Evolutionary conservation across 2,113 vertebrate species (phyloP).

Genomic region (Notothenia coriiceps): DNA sequence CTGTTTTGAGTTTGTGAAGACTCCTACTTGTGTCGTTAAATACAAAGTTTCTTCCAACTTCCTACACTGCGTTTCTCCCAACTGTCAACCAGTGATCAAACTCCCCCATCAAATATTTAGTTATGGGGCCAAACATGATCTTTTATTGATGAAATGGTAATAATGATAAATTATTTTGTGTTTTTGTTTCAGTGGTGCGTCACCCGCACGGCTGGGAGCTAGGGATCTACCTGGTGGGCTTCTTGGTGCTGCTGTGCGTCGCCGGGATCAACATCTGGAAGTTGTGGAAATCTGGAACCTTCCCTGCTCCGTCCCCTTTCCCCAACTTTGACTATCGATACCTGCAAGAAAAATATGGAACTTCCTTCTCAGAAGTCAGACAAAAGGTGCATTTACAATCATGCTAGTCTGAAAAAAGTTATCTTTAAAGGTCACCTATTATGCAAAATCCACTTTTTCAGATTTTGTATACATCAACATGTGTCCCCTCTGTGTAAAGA

Average conservation of each 20-base stretch:
- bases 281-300: conserved; percentile 93
- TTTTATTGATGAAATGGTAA: neutral
- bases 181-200: conserved; percentile 84
- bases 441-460: no score
- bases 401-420: neutral
- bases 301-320: conserved; percentile 94
- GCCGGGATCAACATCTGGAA: conserved; percentile 95
- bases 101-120: neutral
- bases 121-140: neutral
- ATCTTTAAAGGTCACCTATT: neutral
- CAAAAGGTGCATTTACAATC: conserved; percentile 87
- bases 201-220: conserved; percentile 93
- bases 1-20: conserved; percentile 16
- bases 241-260: conserved; percentile 88
- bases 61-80: neutral
- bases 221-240: conserved; percentile 91
- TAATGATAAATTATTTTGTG: neutral
- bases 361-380: conserved; percentile 81
- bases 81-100: conserved; percentile 14
- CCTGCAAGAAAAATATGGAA: conserved; percentile 95
- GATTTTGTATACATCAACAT: no score
- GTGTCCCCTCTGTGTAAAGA: no score
- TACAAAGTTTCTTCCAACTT: conserved; percentile 5
- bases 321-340: conserved; percentile 98
- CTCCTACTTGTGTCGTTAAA: conserved; percentile 5